A percentile compares a stretch with the other conserved stretches of the same genome.
Conservation (phyloP, 2,113 vertebrate species). For the Fulica atra region DNA sequence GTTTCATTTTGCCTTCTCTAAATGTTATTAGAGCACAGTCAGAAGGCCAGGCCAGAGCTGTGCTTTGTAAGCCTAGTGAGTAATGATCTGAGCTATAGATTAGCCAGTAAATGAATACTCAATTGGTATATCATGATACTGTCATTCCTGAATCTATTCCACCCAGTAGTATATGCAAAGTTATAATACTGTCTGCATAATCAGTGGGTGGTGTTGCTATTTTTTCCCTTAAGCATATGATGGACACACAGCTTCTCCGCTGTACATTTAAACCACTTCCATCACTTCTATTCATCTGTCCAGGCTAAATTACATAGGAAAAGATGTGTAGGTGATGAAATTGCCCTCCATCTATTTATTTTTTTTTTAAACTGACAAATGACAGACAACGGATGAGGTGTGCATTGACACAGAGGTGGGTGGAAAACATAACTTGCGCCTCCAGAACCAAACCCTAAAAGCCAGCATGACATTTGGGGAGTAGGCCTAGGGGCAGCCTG, state of each 20-base stretch:
- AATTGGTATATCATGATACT: neutral
- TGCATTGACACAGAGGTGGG: neutral
- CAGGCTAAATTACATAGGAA: slow-evolving; percentile 34
- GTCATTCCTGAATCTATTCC: slow-evolving; percentile 1
- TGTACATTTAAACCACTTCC: slow-evolving; percentile 20
- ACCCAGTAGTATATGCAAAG: neutral
- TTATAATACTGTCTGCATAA: slow-evolving; percentile 29
- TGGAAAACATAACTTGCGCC: slow-evolving; percentile 10
- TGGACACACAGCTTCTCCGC: slow-evolving; percentile 36
- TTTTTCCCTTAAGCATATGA: slow-evolving; percentile 14
- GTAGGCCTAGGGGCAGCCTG: neutral
- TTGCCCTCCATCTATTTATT: neutral
- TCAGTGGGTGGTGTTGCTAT: slow-evolving; percentile 29
- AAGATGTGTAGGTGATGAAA: slow-evolving; percentile 45
- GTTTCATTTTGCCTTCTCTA: neutral
- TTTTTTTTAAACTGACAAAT: slow-evolving; percentile 3
- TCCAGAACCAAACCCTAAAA: slow-evolving; percentile 28
- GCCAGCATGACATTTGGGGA: neutral
- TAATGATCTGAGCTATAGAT: slow-evolving; percentile 9
- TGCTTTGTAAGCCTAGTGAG: neutral
- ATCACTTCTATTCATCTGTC: neutral
- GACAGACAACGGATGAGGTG: neutral
- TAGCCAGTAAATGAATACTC: slow-evolving; percentile 5
- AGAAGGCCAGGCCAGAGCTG: neutral
- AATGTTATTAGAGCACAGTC: neutral